Base-by-base conservation (phyloP, 2,113 vertebrate species). In the Poeciliopsis prolifica region DNA sequence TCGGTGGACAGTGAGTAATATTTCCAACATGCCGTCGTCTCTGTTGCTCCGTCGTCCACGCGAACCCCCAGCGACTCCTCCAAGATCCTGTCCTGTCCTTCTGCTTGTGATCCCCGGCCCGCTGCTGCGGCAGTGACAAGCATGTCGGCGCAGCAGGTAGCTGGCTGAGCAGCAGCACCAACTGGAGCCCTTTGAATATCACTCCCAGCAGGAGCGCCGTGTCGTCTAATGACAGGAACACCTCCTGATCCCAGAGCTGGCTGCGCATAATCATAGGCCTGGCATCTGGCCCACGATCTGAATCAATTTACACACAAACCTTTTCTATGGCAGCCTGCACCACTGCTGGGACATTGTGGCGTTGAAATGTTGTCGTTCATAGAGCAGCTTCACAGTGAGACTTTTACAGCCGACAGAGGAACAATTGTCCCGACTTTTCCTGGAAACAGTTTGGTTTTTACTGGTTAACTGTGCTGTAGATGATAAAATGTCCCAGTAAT, bases 1-100 rank as follows among this genome's bases (percentile, higher is more conserved):
- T 99, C 0, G 98, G 98, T 87, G 98, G 98, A 91, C 97, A 97
- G 97, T 98, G 86, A 97, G 97, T 96, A 65, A 40, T 60, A 35
- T 65, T 26, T 62, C 30, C 3, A 22, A 3, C 0, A 19, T 37
- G 29, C 29, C 64, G 40, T 70, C 19, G 26, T n/a, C 60, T 30
- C 22, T n/a, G 40, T 29, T 37, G 30, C 13, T 31, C 30, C 54
- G 22, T 67, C 68, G 64, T 54, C 29, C 44, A 62, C 33, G 69
- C 67, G 24, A 10, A 77, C 31, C 33, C 22, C 61, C 51, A 58
- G 51, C 24, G 44, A 31, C 61, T 73, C 58, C 26, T 60, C 40
- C 65, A 26, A 44, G 64, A 29, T 61, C 30, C 19, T 60, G 22
- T 58, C 42, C 61, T 31, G 22, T 2, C 40, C 58, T 17, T 58